Evolutionary conservation across 92 coral and sea anemone genomes (phyloP).

Genomic region (Isaurus tuberculatus): DNA sequence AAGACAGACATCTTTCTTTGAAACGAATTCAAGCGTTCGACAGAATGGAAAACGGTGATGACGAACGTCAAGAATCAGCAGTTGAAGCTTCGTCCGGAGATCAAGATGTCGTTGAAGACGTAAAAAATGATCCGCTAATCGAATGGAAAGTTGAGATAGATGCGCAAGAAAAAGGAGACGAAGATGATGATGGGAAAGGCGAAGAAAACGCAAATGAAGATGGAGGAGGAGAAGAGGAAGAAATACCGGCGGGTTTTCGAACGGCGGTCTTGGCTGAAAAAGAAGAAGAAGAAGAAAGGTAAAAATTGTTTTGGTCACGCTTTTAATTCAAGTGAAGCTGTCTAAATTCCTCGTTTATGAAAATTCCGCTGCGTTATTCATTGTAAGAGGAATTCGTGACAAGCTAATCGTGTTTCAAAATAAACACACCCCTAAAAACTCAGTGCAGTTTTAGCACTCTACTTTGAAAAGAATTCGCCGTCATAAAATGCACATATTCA

Average conservation of each 20-base stretch:
- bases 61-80: not conserved
- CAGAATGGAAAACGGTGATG: constrained; percentile 38
- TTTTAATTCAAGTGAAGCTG: not conserved
- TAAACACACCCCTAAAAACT: constrained; percentile 34
- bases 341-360: not conserved
- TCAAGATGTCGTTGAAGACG: constrained; percentile 5
- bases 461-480: not conserved
- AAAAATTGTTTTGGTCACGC: not conserved
- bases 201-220: constrained; percentile 8
- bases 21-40: not conserved
- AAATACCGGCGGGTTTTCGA: constrained; percentile 33
- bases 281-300: constrained; percentile 44
- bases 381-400: constrained; percentile 39
- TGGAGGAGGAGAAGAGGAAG: not conserved
- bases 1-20: not conserved
- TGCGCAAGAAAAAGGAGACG: not conserved
- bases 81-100: not conserved
- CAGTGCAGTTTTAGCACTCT: not conserved
- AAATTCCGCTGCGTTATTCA: not conserved
- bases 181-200: not conserved
- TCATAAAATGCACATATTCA: not conserved
- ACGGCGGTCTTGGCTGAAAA: constrained; percentile 43
- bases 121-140: not conserved
- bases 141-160: not conserved
- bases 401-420: constrained; percentile 31